Conservation (phyloP, 1,140 invertebrate species). For the Heliconius himera region DNA sequence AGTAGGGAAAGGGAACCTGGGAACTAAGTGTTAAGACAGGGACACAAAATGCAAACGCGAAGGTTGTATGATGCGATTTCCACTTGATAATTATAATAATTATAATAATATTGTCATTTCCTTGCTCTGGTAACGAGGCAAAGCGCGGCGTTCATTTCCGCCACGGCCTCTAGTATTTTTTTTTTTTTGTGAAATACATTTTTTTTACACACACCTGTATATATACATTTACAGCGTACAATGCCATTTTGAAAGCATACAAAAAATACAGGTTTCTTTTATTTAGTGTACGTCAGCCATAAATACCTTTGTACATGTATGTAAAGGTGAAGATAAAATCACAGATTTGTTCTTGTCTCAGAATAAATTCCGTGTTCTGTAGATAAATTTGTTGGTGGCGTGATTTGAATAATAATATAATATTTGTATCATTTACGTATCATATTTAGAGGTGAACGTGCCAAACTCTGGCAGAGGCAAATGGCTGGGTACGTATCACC, state of each 20-base stretch:
- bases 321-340: slow-evolving; percentile 35
- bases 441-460: slow-evolving; percentile 18
- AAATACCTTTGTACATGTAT: slow-evolving; percentile 10
- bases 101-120: too few relatives aligned
- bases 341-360: slow-evolving; percentile 37
- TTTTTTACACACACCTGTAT: not conserved
- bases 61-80: too few relatives aligned
- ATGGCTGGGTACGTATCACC: not conserved
- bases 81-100: too few relatives aligned
- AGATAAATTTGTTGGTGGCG: slow-evolving; percentile 27
- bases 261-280: not conserved
- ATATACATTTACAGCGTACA: not conserved
- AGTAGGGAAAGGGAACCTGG: too few relatives aligned
- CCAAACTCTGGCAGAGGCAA: not conserved
- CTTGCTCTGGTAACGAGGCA: too few relatives aligned
- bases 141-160: too few relatives aligned
- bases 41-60: too few relatives aligned
- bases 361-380: slow-evolving; percentile 27
- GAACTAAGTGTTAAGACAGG: too few relatives aligned
- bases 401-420: slow-evolving; percentile 30
- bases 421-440: slow-evolving; percentile 30
- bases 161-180: too few relatives aligned
- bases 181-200: not conserved
- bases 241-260: not conserved
- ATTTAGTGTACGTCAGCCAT: not conserved